Percentiles rank a stretch among this genome's conserved stretches.
phyloP scores from a whole-genome alignment of 2,888 invertebrate species.

The Melipona bicolor region DNA sequence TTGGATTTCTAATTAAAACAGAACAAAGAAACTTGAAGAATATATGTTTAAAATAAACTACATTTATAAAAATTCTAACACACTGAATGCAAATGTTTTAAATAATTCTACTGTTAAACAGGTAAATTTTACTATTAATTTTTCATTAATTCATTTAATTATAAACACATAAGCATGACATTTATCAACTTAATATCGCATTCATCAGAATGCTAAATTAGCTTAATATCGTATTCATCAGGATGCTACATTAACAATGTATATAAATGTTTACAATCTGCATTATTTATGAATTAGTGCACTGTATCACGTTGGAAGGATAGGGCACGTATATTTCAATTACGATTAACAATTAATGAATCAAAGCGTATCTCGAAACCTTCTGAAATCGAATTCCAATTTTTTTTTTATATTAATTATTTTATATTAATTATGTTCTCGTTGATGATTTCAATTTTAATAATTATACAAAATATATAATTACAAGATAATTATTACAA shows the following conservation, averaged over 20 bases:
- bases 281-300: background rate
- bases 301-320: background rate
- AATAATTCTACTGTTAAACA: background rate
- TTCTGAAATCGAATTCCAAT: background rate
- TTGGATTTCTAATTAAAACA: conserved; percentile 82
- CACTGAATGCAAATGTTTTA: too few species aligned
- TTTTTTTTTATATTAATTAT: too few species aligned
- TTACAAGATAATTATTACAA: background rate
- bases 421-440: too few species aligned
- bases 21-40: conserved; percentile 18
- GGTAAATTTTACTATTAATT: background rate
- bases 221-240: too few species aligned
- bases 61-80: background rate
- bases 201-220: background rate
- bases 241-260: background rate
- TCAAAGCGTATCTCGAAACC: background rate
- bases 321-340: background rate
- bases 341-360: background rate
- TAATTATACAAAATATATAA: background rate
- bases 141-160: background rate
- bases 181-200: background rate
- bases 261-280: background rate
- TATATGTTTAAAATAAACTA: background rate
- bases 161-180: background rate
- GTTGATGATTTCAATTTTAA: background rate